These are phyloP conservation scores for Vicugna pacos DNA, from an alignment of 2,113 vertebrate species.

Conservation along the genomic window DNA sequence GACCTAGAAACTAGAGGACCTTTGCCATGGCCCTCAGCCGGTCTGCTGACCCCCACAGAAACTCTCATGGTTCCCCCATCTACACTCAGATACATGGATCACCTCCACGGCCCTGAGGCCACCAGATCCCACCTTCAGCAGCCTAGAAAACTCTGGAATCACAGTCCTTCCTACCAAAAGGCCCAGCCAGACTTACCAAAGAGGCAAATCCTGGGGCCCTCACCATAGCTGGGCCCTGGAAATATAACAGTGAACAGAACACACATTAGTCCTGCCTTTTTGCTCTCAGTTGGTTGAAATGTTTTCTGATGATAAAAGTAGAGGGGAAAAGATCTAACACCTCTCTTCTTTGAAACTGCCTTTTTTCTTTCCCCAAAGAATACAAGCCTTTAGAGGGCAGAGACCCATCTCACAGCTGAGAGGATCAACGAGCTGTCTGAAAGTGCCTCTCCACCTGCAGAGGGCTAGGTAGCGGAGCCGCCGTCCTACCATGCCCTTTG, in stretches of 20 bases:
- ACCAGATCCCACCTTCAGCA: neutral
- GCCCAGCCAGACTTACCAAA: neutral
- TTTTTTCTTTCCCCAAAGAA: neutral
- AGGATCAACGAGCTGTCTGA: neutral
- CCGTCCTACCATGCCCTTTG: rapidly evolving
- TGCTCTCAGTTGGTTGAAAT: neutral
- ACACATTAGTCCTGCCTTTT: neutral
- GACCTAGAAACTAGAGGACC: neutral
- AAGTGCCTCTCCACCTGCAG: neutral
- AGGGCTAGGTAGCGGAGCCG: neutral
- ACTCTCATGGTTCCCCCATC: neutral
- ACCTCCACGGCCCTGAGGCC: too few relatives aligned
- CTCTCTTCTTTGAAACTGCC: neutral
- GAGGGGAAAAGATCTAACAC: neutral
- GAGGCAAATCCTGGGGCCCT: neutral
- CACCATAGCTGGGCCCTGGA: neutral
- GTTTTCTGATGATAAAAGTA: neutral
- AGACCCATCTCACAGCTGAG: neutral
- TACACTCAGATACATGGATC: neutral
- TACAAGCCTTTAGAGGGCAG: neutral
- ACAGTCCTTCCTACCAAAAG: neutral
- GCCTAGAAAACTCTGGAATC: neutral
- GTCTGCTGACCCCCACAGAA: neutral
- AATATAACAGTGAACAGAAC: neutral
- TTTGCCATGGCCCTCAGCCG: neutral